Conservation (phyloP, 2,113 vertebrate species). For the Phrynosoma blainvillii region DNA sequence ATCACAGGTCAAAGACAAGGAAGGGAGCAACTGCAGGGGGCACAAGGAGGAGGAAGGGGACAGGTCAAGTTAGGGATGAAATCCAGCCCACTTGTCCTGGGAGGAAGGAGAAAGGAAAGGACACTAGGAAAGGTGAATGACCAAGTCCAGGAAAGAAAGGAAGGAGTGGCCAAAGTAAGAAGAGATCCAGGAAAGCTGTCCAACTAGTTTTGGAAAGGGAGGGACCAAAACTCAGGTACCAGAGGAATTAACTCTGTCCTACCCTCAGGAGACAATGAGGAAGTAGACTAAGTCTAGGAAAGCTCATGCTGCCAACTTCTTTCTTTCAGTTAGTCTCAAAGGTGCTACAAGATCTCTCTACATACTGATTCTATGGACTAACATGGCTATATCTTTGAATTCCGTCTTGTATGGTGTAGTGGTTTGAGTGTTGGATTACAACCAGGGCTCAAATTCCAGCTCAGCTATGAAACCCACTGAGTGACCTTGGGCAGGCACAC, state of each 20-base stretch:
- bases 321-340: too few relatives aligned
- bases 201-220: constrained; percentile 27
- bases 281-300: too few relatives aligned
- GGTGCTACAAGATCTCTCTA: too few relatives aligned
- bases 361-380: too few relatives aligned
- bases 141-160: neutral
- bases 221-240: neutral
- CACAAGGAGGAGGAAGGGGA: neutral
- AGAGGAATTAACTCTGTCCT: constrained; percentile 9
- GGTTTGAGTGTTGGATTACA: too few relatives aligned
- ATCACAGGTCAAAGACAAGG: neutral
- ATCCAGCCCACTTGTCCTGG: too few relatives aligned
- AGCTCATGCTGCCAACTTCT: too few relatives aligned
- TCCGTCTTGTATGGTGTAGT: too few relatives aligned
- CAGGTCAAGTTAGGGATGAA: neutral
- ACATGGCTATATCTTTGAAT: too few relatives aligned
- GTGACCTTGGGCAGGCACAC: too few relatives aligned
- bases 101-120: neutral
- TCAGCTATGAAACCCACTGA: too few relatives aligned
- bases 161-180: constrained; percentile 12
- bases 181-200: constrained; percentile 13
- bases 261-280: neutral
- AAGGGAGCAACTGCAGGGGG: neutral
- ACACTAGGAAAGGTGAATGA: neutral
- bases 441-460: too few relatives aligned